Conservation (phyloP, 2,113 vertebrate genomes). For the Nansenia antarctica region DNA sequence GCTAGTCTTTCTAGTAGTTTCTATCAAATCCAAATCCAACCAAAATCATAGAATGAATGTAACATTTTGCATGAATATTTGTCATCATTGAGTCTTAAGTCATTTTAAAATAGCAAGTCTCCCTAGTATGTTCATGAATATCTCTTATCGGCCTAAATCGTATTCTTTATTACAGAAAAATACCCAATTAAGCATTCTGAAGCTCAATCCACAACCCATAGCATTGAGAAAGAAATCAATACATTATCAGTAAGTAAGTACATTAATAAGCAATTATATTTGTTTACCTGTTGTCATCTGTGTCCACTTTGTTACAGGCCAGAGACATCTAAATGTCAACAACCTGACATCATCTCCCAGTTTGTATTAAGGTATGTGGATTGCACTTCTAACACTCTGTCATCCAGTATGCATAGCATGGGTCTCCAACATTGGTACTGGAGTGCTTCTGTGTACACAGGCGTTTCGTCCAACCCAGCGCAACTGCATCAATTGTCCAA, state of each 20-base stretch:
- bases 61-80: neutral
- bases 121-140: too few relatives aligned
- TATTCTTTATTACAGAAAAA: too few relatives aligned
- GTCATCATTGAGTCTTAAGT: neutral
- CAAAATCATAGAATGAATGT: neutral
- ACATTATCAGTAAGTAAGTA: too few relatives aligned
- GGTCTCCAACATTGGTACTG: too few relatives aligned
- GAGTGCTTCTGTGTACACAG: too few relatives aligned
- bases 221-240: too few relatives aligned
- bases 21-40: neutral
- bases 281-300: neutral
- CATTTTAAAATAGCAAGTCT: neutral
- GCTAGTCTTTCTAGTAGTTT: neutral
- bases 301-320: neutral
- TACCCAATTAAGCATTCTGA: too few relatives aligned
- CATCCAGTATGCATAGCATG: neutral
- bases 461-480: too few relatives aligned
- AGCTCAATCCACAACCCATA: too few relatives aligned
- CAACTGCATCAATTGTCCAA: neutral
- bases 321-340: neutral
- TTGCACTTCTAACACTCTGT: neutral
- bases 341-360: neutral
- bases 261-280: too few relatives aligned
- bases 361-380: conserved; percentile 11
- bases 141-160: too few relatives aligned